Percentiles rank a stretch among this genome's conserved stretches.
phyloP scores from a whole-genome alignment of 2,113 vertebrate genomes.

The Campylomormyrus tamandua region DNA sequence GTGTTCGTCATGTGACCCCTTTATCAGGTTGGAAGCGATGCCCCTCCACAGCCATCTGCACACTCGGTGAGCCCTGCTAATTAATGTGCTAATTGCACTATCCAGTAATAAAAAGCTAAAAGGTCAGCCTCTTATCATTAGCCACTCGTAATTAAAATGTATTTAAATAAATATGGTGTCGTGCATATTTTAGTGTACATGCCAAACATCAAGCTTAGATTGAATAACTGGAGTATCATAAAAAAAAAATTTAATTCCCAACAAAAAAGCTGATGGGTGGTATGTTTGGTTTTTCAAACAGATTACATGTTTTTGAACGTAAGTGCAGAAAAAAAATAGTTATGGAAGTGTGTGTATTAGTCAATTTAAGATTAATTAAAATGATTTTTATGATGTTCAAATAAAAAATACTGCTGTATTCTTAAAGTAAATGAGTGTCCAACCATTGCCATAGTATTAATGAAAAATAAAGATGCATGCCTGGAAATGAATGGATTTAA shows the following conservation, averaged over 20 bases:
- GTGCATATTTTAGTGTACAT: neutral
- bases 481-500: neutral
- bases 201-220: neutral
- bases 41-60: neutral
- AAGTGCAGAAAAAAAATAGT: neutral
- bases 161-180: neutral
- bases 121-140: neutral
- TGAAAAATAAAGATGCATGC: neutral
- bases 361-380: neutral
- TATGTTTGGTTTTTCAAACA: neutral
- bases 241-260: neutral
- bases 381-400: neutral
- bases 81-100: neutral
- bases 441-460: neutral
- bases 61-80: neutral
- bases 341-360: neutral
- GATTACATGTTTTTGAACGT: neutral
- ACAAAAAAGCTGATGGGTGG: neutral
- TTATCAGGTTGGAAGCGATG: neutral
- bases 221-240: neutral
- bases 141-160: neutral
- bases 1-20: neutral
- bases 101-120: neutral
- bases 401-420: neutral
- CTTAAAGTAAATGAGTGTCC: neutral